Percentiles rank a stretch among this genome's conserved stretches.
Evolutionary conservation across 2,888 invertebrate genomes (phyloP).

Genomic region (Aelia acuminata): DNA sequence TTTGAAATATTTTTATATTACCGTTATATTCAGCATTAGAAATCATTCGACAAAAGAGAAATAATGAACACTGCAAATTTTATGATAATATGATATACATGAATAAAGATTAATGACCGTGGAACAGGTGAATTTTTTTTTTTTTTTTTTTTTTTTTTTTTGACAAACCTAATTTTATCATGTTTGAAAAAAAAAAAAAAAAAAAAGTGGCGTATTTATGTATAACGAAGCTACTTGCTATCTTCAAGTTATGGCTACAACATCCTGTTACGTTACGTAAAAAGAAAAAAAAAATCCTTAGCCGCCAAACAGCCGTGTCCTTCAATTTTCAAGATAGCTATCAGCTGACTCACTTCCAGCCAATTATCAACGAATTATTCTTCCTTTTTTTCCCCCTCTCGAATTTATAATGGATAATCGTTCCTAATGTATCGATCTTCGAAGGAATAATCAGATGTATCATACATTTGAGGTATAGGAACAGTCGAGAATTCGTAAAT

Average conservation of each 20-base stretch:
- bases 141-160: too few relatives aligned
- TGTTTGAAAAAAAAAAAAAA: too few relatives aligned
- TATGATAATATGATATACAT: too few relatives aligned
- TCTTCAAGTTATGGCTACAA: not conserved
- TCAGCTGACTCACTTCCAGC: conserved; percentile 21
- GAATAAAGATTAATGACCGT: too few relatives aligned
- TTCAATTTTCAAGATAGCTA: conserved; percentile 2
- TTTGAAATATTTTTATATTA: not conserved
- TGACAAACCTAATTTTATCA: too few relatives aligned
- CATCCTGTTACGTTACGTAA: not conserved
- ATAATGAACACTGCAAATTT: too few relatives aligned
- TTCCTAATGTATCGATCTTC: not conserved
- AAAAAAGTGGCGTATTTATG: not conserved
- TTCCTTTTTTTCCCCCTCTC: not conserved
- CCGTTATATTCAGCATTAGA: too few relatives aligned
- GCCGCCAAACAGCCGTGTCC: not conserved
- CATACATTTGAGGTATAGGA: not conserved
- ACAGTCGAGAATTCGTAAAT: not conserved
- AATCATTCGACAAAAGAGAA: too few relatives aligned
- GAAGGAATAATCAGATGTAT: not conserved
- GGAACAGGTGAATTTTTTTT: too few relatives aligned
- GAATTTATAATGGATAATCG: not conserved
- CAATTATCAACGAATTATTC: not conserved
- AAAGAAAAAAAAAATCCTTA: not conserved
- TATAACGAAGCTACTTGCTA: not conserved